Percentiles rank a stretch among this genome's conserved stretches.
phyloP scores from a whole-genome alignment of 2,113 vertebrate species.

The Festucalex cinctus region DNA sequence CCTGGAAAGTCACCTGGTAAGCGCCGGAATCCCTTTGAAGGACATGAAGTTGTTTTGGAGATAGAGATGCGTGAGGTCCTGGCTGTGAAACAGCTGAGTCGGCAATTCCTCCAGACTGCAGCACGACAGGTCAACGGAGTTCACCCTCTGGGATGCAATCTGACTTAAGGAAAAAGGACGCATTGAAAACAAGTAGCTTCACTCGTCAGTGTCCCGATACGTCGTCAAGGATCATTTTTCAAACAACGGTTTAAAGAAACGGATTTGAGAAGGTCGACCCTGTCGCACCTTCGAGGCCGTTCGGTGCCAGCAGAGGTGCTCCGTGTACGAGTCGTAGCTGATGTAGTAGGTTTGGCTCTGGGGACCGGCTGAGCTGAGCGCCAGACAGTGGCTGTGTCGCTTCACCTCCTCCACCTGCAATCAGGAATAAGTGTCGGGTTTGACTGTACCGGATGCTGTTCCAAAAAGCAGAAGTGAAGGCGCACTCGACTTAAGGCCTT shows the following conservation, averaged over 20 bases:
- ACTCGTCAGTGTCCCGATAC: not conserved
- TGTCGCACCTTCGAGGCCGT: conserved; percentile 86
- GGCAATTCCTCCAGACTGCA: conserved; percentile 95
- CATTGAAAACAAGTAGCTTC: not conserved
- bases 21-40: conserved; percentile 56
- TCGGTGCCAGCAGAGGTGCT: conserved; percentile 90
- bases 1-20: conserved; percentile 54
- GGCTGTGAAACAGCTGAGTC: conserved; percentile 93
- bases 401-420: conserved; percentile 93
- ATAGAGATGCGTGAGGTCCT: conserved; percentile 97
- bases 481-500: too few species aligned
- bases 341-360: conserved; percentile 96
- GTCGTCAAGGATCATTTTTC: not conserved
- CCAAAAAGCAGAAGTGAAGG: too few species aligned
- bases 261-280: not conserved
- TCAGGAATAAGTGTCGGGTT: not conserved
- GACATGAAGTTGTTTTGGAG: conserved; percentile 94
- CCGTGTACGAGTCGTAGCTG: conserved; percentile 92
- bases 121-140: conserved; percentile 94
- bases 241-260: not conserved
- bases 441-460: too few species aligned
- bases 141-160: conserved; percentile 94
- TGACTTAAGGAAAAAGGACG: conserved; percentile 48
- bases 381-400: conserved; percentile 93
- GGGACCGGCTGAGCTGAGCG: conserved; percentile 90